Evolutionary conservation across 2,888 invertebrate genomes (phyloP).

Genomic region (Amphipoea lucens): DNA sequence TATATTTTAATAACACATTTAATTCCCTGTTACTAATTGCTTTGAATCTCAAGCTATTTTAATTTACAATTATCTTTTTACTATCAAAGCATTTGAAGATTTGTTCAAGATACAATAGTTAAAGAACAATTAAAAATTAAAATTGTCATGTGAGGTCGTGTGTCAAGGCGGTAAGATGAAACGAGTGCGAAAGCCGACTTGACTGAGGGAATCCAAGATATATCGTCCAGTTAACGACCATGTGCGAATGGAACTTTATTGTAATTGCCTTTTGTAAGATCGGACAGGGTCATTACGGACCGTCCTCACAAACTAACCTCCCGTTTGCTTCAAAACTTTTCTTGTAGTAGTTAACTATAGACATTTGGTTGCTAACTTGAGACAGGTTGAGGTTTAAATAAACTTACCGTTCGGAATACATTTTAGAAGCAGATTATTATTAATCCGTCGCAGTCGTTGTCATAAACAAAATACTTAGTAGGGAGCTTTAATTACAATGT

Average conservation of each 20-base stretch:
- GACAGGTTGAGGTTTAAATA: slow-evolving; percentile 71
- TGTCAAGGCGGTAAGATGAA: slow-evolving; percentile 76
- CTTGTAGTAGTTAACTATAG: slow-evolving; percentile 76
- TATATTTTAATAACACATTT: background rate
- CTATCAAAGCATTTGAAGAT: slow-evolving; percentile 19
- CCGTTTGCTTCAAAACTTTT: slow-evolving; percentile 84
- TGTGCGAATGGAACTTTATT: slow-evolving; percentile 90
- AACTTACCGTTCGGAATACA: slow-evolving; percentile 36
- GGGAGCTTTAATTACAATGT: slow-evolving; percentile 70
- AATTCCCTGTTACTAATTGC: background rate
- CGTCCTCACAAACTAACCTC: slow-evolving; percentile 84
- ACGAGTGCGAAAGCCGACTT: slow-evolving; percentile 80
- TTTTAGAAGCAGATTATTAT: slow-evolving; percentile 46
- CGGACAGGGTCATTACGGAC: slow-evolving; percentile 88
- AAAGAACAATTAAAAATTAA: slow-evolving; percentile 63
- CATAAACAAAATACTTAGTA: slow-evolving; percentile 47
- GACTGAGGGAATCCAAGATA: slow-evolving; percentile 87
- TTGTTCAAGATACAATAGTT: slow-evolving; percentile 35
- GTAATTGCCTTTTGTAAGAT: slow-evolving; percentile 91
- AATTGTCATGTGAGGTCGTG: slow-evolving; percentile 63
- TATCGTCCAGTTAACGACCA: slow-evolving; percentile 90
- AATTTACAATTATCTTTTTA: slow-evolving; percentile 3
- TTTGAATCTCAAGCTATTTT: background rate
- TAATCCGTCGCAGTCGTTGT: slow-evolving; percentile 29
- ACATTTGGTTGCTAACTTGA: slow-evolving; percentile 69